Base-by-base conservation (phyloP, 2,888 invertebrate species). In the Eurytoma adleriae region DNA sequence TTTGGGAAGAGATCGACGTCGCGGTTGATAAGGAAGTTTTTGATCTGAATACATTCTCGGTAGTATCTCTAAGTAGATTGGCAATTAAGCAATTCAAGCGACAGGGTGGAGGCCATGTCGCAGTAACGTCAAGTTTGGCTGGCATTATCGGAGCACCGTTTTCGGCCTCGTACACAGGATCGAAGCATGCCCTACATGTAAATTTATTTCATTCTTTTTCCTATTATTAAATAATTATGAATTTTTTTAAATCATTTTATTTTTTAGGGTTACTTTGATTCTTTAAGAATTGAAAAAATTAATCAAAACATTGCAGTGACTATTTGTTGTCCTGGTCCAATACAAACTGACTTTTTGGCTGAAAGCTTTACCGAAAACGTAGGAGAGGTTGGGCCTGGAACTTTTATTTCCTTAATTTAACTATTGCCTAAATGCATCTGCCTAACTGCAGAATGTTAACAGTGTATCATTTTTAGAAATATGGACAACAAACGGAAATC, bases 101-200 rank as follows among this genome's bases (percentile, higher is more conserved):
- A 66, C 87, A 86, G 57, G 90, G 91, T 16, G 71, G 86, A 13
- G 96, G 96, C 0, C 96, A 96, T 81, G 88, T 97, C 66, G 96
- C 94, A 0, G 93, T 95, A 3, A 95, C 94, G 16, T 95, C 96
- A 1, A 96, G 96, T 88, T 84, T 94, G 7, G 95, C 95, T 10
- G 96, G 96, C 7, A 91, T 96, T 79, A 85, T 94, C 27, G 93
- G 94, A 0, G 92, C 92, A 14, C 95, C 95, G 0, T 94, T 91
- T 88, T 95, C 95, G 0, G 94, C 92, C 5, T 93, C 94, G 2
- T 96, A 96, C 86, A 94, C 94, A 16, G 96, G 93, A 20, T 92
- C 95, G 0, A 97, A 97, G 89, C 94, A 95, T 91, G 96, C 96
- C 0, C 86, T 96, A 62, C 95, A 96, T 88, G 96, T 95, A 88